Evolutionary conservation across 92 coral and sea anemone genomes (phyloP).

Genomic region (Hydrozoanthus gracilis): DNA sequence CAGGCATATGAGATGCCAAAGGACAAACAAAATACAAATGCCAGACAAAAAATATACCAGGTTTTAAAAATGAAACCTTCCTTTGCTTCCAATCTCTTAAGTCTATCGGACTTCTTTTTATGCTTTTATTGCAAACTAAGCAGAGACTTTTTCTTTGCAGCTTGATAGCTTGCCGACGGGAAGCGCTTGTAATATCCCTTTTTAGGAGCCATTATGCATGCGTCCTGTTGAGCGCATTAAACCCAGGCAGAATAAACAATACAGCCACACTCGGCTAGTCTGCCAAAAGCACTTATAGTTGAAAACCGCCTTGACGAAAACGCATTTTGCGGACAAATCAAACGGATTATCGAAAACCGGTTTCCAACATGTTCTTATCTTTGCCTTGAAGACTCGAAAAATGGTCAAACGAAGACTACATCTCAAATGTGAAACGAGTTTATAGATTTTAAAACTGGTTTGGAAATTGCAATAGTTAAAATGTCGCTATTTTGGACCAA

Average conservation of each 20-base stretch:
- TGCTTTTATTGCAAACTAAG: conserved; percentile 8
- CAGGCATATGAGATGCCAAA: conserved; percentile 14
- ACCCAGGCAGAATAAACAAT: background rate
- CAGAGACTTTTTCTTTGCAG: conserved; percentile 10
- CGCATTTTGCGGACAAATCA: conserved; percentile 11
- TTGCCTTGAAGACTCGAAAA: background rate
- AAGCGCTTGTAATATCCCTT: conserved; percentile 3
- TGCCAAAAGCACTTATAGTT: background rate
- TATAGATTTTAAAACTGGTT: conserved; percentile 11
- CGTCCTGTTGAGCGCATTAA: conserved; percentile 14
- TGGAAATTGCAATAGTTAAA: conserved; percentile 15
- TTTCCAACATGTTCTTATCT: conserved; percentile 16
- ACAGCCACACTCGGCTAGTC: conserved; percentile 6
- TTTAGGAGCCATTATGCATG: conserved; percentile 10
- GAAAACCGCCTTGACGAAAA: conserved; percentile 12
- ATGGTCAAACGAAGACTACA: background rate
- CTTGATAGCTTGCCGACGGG: conserved; percentile 4
- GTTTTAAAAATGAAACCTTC: conserved; percentile 19
- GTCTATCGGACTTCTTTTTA: conserved; percentile 4
- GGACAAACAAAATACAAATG: conserved; percentile 12
- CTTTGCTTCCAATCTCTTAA: conserved; percentile 14
- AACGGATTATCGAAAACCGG: conserved; percentile 6
- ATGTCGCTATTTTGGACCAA: conserved; percentile 6
- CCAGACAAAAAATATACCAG: conserved; percentile 13
- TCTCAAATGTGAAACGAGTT: conserved; percentile 15